Evolutionary conservation across 2,113 vertebrate genomes (phyloP).

Genomic region (Coptodon bakossiorum): DNA sequence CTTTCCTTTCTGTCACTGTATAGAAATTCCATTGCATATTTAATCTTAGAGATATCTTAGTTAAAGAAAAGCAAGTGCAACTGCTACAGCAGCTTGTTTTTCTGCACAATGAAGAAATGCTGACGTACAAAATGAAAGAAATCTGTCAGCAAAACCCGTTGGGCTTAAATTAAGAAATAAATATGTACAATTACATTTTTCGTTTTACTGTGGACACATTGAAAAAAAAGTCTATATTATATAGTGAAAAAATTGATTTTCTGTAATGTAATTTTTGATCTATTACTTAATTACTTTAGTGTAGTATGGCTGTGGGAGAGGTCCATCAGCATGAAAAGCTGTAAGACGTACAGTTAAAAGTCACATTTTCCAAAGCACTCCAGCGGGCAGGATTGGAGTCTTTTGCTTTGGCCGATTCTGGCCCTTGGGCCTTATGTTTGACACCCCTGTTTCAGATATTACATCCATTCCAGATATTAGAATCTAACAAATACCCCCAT

Average conservation of each 20-base stretch:
- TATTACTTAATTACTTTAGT: neutral
- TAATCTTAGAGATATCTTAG: neutral
- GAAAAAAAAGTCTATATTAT: neutral
- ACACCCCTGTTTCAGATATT: neutral
- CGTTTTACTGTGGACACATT: neutral
- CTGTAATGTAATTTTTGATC: neutral
- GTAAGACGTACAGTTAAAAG: neutral
- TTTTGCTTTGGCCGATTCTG: neutral
- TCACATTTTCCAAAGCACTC: neutral
- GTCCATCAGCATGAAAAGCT: neutral
- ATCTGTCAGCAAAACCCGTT: neutral
- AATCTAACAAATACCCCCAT: neutral
- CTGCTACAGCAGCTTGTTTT: neutral
- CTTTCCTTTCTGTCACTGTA: neutral
- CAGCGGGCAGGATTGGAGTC: neutral
- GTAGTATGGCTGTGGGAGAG: neutral
- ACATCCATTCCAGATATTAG: neutral
- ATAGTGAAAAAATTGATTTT: neutral
- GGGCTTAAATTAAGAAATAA: neutral
- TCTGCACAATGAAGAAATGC: neutral
- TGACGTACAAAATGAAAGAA: neutral
- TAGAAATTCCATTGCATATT: neutral
- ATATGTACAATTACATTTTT: neutral
- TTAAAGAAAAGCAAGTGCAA: neutral
- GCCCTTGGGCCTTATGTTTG: neutral